A percentile compares a stretch with the other conserved stretches of the same genome.
Evolutionary conservation across 1,140 invertebrate genomes (phyloP).

Genomic region (Stenopsyche tienmushanensis): DNA sequence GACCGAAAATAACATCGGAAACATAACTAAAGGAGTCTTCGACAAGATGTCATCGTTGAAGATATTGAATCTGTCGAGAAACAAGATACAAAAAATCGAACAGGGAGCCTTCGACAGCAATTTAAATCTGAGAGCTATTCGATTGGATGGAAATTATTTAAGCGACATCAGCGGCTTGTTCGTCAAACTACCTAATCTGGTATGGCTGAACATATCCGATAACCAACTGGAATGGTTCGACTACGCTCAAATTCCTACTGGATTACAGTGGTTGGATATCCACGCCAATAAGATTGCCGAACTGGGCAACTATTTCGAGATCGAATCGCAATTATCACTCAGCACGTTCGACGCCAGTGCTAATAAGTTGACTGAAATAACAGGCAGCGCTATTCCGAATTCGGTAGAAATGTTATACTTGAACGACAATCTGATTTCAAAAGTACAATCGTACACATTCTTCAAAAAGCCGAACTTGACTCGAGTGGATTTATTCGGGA

Average conservation of each 20-base stretch:
- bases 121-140: slow-evolving; percentile 79
- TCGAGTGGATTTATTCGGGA: slow-evolving; percentile 80
- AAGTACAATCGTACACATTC: slow-evolving; percentile 90
- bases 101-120: slow-evolving; percentile 82
- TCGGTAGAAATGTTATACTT: slow-evolving; percentile 82
- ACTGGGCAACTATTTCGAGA: slow-evolving; percentile 87
- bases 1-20: slow-evolving; percentile 86
- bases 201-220: slow-evolving; percentile 90
- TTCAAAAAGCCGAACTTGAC: slow-evolving; percentile 90
- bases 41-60: slow-evolving; percentile 79
- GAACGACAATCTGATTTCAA: slow-evolving; percentile 83
- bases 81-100: slow-evolving; percentile 84
- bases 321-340: slow-evolving; percentile 78
- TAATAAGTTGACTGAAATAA: slow-evolving; percentile 83
- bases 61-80: slow-evolving; percentile 85
- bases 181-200: slow-evolving; percentile 79
- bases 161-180: slow-evolving; percentile 83
- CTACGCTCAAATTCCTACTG: slow-evolving; percentile 86
- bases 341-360: slow-evolving; percentile 84
- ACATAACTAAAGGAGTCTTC: slow-evolving; percentile 80
- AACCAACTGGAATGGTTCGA: slow-evolving; percentile 88
- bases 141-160: slow-evolving; percentile 85
- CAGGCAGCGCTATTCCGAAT: slow-evolving; percentile 81
- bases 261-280: slow-evolving; percentile 87
- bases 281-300: slow-evolving; percentile 84